Conservation (phyloP, 2,888 invertebrate species). For the Chrysopilus asiliformis region DNA sequence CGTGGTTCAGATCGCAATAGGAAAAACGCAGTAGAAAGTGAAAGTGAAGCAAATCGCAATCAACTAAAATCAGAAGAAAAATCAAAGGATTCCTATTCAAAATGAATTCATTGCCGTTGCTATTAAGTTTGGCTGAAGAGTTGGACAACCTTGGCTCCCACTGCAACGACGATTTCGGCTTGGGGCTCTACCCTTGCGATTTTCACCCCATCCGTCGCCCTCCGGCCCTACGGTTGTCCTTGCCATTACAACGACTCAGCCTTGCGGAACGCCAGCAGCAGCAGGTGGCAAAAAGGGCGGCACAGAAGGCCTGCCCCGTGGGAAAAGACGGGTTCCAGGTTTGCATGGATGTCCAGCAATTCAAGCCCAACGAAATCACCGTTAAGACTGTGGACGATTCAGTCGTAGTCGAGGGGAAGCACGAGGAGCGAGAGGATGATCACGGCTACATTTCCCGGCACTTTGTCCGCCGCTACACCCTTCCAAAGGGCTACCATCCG, state of each 20-base stretch:
- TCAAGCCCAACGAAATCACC: conserved; percentile 51
- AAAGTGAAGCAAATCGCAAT: no score
- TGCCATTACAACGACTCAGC: background rate
- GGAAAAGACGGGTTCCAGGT: conserved; percentile 56
- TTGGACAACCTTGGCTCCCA: no score
- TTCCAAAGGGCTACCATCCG: conserved; percentile 55
- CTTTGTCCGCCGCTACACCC: conserved; percentile 55
- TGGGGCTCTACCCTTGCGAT: background rate
- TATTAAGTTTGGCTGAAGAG: no score
- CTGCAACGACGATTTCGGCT: no score
- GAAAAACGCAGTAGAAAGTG: no score
- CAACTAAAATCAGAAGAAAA: no score
- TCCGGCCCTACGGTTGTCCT: no score
- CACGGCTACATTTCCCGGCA: conserved; percentile 67
- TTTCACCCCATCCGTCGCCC: no score
- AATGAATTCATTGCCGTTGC: no score
- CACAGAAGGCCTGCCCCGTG: no score
- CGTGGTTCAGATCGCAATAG: no score
- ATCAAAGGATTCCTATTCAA: no score
- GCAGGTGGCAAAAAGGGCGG: conserved; percentile 16
- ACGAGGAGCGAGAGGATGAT: conserved; percentile 55
- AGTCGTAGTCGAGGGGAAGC: conserved; percentile 53
- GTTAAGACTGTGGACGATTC: conserved; percentile 50
- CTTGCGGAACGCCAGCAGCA: background rate
- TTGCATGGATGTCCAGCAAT: conserved; percentile 52